A percentile compares a stretch with the other conserved stretches of the same genome.
These are phyloP conservation scores for Hycleus cichorii DNA, from an alignment of 1,140 invertebrate genomes.

Conservation along the genomic window DNA sequence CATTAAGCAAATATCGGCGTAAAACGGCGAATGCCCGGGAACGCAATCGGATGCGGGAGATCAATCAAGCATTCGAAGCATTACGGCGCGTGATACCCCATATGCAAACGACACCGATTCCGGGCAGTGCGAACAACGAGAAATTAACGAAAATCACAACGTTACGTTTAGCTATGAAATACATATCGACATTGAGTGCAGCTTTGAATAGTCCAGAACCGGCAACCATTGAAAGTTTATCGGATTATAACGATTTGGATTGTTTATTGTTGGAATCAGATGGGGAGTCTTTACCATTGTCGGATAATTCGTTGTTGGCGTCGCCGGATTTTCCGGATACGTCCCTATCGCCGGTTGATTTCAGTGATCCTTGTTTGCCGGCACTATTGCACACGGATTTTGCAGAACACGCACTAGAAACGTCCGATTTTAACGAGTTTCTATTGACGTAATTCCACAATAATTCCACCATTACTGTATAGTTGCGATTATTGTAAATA, in stretches of 20 bases:
- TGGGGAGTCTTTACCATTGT: constrained; percentile 46
- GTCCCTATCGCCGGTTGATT: constrained; percentile 35
- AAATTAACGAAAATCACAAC: constrained; percentile 86
- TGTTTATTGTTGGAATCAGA: constrained; percentile 48
- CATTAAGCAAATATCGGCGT: constrained; percentile 80
- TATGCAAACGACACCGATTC: constrained; percentile 39
- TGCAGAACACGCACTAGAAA: constrained; percentile 28
- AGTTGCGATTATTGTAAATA: background rate
- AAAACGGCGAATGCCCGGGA: constrained; percentile 86
- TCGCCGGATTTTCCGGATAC: constrained; percentile 38
- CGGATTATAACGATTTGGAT: constrained; percentile 39
- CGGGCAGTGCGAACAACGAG: constrained; percentile 47
- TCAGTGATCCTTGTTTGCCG: constrained; percentile 33
- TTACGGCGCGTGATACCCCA: constrained; percentile 66
- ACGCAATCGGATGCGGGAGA: constrained; percentile 77
- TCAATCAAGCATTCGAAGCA: constrained; percentile 79
- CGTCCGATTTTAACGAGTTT: constrained; percentile 36
- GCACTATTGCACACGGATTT: constrained; percentile 36
- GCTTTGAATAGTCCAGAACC: constrained; percentile 33
- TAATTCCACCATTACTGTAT: background rate
- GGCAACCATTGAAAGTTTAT: constrained; percentile 6
- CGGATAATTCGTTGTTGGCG: constrained; percentile 37
- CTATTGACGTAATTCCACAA: constrained; percentile 30
- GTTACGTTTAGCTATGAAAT: constrained; percentile 75
- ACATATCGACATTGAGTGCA: constrained; percentile 62